phyloP scores from a whole-genome alignment of 2,888 invertebrate genomes.

The Nomada goodeniana region DNA sequence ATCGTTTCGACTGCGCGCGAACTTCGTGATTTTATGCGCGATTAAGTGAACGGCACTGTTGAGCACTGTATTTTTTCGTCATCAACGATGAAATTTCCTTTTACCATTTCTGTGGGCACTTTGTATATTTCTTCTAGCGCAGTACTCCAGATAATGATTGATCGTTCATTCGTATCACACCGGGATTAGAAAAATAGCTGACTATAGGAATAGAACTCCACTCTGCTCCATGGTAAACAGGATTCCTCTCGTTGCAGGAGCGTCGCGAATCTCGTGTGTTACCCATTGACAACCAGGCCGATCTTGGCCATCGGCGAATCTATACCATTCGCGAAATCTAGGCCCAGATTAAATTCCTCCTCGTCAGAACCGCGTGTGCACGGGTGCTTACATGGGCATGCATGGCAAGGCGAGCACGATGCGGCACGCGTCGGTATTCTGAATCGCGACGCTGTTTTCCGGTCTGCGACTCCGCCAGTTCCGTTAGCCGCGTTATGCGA shows the following conservation, averaged over 20 bases:
- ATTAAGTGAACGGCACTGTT: too few relatives aligned
- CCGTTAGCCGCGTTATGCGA: constrained; percentile 74
- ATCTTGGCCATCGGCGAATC: constrained; percentile 27
- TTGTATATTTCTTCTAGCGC: neutral
- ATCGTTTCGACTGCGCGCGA: too few relatives aligned
- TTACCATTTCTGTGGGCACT: neutral
- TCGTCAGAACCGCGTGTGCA: constrained; percentile 46
- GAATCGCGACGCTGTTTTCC: constrained; percentile 75
- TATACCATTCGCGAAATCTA: constrained; percentile 23
- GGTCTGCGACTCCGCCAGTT: constrained; percentile 72
- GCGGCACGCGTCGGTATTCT: constrained; percentile 79
- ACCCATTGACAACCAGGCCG: constrained; percentile 28
- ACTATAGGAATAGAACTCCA: too few relatives aligned
- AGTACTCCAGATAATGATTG: too few relatives aligned
- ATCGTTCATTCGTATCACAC: too few relatives aligned
- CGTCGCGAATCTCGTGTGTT: constrained; percentile 52
- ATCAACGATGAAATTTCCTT: neutral
- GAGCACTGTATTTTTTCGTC: too few relatives aligned
- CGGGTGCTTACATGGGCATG: constrained; percentile 69
- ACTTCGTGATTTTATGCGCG: too few relatives aligned
- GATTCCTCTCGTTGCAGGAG: constrained; percentile 23
- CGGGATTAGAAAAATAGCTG: too few relatives aligned
- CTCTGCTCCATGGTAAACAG: neutral
- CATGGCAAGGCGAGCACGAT: constrained; percentile 73
- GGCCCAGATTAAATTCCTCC: constrained; percentile 34